Evolutionary conservation across 2,797 vertebrate genomes (phyloP).

Genomic region (Aplochiton taeniatus): DNA sequence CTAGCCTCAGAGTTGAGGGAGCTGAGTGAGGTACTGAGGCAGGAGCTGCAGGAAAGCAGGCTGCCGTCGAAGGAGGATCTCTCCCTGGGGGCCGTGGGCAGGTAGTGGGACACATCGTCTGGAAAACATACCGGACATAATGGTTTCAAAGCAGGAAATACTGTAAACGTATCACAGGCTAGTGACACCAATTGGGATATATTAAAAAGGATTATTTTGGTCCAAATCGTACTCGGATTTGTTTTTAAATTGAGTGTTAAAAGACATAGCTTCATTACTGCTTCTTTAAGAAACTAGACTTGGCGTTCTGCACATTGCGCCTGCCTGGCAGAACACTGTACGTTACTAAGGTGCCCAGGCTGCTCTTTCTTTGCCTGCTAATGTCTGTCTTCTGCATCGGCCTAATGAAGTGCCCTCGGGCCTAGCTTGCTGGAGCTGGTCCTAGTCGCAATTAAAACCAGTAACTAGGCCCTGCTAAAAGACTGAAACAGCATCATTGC

Average conservation of each 20-base stretch:
- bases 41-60: conserved; percentile 29
- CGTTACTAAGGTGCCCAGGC: conserved; percentile 10
- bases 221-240: neutral
- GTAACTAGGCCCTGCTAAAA: conserved; percentile 31
- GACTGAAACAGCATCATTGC: conserved; percentile 35
- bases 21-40: conserved; percentile 35
- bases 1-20: conserved; percentile 39
- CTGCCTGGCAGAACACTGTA: neutral
- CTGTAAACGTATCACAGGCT: neutral
- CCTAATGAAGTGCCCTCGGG: conserved; percentile 40
- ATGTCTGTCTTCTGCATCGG: conserved; percentile 6
- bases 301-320: neutral
- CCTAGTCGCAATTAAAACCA: conserved; percentile 38
- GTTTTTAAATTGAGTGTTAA: neutral
- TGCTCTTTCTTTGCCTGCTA: neutral
- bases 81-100: conserved; percentile 31
- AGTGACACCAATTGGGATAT: neutral
- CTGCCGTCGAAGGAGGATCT: conserved; percentile 30
- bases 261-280: neutral
- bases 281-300: neutral
- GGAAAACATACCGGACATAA: conserved; percentile 18
- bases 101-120: conserved; percentile 41
- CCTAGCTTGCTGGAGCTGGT: conserved; percentile 36
- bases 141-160: neutral
- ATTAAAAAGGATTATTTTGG: neutral